Evolutionary conservation across 2,797 vertebrate genomes (phyloP), one percentile per base, ranked within the genome.

Genomic region (Botia kubotai): DNA sequence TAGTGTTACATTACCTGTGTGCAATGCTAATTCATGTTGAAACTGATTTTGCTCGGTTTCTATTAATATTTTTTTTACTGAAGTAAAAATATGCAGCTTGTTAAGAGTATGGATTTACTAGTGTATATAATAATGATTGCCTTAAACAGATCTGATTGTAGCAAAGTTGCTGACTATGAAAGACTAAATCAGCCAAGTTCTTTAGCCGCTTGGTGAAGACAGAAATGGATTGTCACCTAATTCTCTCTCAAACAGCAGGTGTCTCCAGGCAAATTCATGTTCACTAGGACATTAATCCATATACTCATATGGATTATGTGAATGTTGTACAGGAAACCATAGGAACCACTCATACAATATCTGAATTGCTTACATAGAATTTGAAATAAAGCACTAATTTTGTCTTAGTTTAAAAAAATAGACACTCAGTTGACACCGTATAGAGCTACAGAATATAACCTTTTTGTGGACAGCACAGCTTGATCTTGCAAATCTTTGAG

Each of bases 281-380:
- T 69, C 26, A 50, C 11, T 50, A 50, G 91, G 90, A 52, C 85
- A 83, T 88, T 77, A 85, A 80, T 52, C 70, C 67, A 26, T 76
- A 83, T 50, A 14, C 48, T 50, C 80, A 75, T 29, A 21, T 29
- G 52, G 29, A 79, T 86, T 81, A 86, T 80, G 86, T 85, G 82
- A 86, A 85, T 86, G 78, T 76, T 36, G 33, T 5, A 36, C 36
- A 6, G 6, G 36, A 39, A 39, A 39, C 36, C 36, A 39, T 43
- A 43, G 39, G 8, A 39, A 43, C 39, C 39, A 43, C 21, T 57
- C 91, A 91, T 90, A 92, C 88, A 89, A 88, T 88, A 90, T 90
- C 88, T 91, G 88, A 83, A 86, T 29, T 73, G 19, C 57, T 73
- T 12, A 46, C 11, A 74, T 1, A 29, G 4, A 29, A 29, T 29